Conservation (phyloP, 2,797 vertebrate species). For the Ptychadena robeensis region DNA sequence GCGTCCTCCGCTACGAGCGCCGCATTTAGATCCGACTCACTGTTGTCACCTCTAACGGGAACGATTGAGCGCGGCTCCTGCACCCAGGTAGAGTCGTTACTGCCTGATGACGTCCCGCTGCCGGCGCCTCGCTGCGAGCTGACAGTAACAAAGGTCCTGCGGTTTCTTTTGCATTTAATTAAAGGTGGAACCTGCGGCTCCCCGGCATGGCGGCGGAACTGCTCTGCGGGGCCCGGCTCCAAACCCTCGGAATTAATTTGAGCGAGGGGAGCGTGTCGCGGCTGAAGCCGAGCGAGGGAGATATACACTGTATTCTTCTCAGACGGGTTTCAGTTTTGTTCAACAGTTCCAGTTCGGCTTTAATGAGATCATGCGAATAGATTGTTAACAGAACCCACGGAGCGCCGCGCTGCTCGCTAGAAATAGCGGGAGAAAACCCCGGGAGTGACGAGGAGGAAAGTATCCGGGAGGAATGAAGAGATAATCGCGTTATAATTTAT, state of each 20-base stretch:
- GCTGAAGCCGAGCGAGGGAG: slow-evolving; percentile 41
- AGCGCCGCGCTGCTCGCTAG: slow-evolving; percentile 15
- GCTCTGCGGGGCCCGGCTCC: slow-evolving; percentile 51
- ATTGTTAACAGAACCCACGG: slow-evolving; percentile 7
- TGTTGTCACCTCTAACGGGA: slow-evolving; percentile 16
- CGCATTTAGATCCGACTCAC: neutral
- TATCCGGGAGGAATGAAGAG: neutral
- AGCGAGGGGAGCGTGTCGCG: slow-evolving; percentile 14
- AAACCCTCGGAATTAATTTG: slow-evolving; percentile 53
- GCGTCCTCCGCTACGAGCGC: neutral
- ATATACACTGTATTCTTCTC: slow-evolving; percentile 58
- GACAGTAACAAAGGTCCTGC: slow-evolving; percentile 56
- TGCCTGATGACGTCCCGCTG: slow-evolving; percentile 40
- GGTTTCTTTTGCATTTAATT: slow-evolving; percentile 59
- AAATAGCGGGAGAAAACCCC: slow-evolving; percentile 15
- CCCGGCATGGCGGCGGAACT: slow-evolving; percentile 53
- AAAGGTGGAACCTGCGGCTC: slow-evolving; percentile 49
- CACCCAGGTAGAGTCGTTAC: slow-evolving; percentile 29
- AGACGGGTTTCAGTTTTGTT: slow-evolving; percentile 45
- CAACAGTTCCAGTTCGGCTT: slow-evolving; percentile 44
- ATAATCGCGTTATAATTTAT: neutral
- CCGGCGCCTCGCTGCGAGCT: slow-evolving; percentile 31
- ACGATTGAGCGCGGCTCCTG: slow-evolving; percentile 1
- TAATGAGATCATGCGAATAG: slow-evolving; percentile 49
- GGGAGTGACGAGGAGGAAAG: neutral